phyloP scores from a whole-genome alignment of 2,113 vertebrate genomes.

The Prionailurus viverrinus region DNA sequence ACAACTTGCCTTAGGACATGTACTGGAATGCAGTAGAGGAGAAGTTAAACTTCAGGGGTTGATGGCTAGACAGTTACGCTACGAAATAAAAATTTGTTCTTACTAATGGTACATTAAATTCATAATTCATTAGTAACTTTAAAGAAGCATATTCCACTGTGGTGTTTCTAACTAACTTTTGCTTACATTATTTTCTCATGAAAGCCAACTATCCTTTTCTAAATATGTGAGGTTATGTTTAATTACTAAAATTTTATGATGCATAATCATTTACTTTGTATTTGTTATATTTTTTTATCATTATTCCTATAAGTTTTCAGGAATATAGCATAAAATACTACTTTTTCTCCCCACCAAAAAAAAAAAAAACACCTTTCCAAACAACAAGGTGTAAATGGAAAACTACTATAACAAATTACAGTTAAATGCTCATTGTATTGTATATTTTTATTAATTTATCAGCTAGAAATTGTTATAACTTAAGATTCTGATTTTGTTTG shows the following conservation, averaged over 20 bases:
- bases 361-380: background rate
- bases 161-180: conserved; percentile 58
- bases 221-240: conserved; percentile 40
- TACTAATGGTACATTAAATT: conserved; percentile 64
- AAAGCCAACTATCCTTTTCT: conserved; percentile 39
- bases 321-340: background rate
- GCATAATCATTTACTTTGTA: background rate
- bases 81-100: conserved; percentile 67
- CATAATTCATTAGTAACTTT: conserved; percentile 69
- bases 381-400: background rate
- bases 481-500: background rate
- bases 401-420: background rate
- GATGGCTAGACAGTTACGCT: conserved; percentile 53
- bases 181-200: conserved; percentile 41
- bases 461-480: background rate
- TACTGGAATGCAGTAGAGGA: conserved; percentile 27
- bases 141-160: conserved; percentile 59
- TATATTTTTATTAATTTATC: conserved; percentile 29
- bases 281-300: background rate
- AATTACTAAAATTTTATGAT: conserved; percentile 53
- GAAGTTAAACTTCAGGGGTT: conserved; percentile 69
- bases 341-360: background rate
- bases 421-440: background rate
- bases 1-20: conserved; percentile 73
- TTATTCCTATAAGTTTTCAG: background rate